Evolutionary conservation across 2,888 invertebrate species (phyloP).

Genomic region (Podabrus alpinus): DNA sequence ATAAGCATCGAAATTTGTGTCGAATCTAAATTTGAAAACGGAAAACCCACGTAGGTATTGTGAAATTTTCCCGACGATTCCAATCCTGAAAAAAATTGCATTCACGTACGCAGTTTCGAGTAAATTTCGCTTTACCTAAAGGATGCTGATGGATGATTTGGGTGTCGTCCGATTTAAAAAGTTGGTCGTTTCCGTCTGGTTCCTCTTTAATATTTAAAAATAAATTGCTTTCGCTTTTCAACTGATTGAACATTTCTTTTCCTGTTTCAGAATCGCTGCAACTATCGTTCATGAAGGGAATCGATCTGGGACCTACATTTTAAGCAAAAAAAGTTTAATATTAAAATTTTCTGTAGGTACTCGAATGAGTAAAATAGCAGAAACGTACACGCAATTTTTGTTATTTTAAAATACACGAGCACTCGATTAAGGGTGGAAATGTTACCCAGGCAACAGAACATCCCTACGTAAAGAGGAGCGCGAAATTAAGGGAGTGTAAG

Average conservation of each 20-base stretch:
- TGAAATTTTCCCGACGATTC: constrained; percentile 44
- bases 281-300: constrained; percentile 58
- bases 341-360: not conserved
- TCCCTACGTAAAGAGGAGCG: not conserved
- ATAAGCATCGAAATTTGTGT: constrained; percentile 43
- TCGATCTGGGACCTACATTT: constrained; percentile 53
- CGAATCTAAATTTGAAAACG: constrained; percentile 41
- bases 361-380: constrained; percentile 1
- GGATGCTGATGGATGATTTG: constrained; percentile 42
- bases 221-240: constrained; percentile 43
- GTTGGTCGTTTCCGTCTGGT: constrained; percentile 50
- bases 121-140: constrained; percentile 37
- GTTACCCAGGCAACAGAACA: constrained; percentile 19
- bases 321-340: not conserved
- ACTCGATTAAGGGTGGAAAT: constrained; percentile 2
- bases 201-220: constrained; percentile 57
- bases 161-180: constrained; percentile 37
- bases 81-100: constrained; percentile 6
- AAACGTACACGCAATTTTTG: constrained; percentile 2
- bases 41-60: constrained; percentile 46
- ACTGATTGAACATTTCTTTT: constrained; percentile 42
- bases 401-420: constrained; percentile 6
- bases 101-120: not conserved
- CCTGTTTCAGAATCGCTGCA: constrained; percentile 57
- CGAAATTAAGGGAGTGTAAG: not conserved